phyloP scores from a whole-genome alignment of 2,113 vertebrate species.

The Oxygymnocypris stewartii region DNA sequence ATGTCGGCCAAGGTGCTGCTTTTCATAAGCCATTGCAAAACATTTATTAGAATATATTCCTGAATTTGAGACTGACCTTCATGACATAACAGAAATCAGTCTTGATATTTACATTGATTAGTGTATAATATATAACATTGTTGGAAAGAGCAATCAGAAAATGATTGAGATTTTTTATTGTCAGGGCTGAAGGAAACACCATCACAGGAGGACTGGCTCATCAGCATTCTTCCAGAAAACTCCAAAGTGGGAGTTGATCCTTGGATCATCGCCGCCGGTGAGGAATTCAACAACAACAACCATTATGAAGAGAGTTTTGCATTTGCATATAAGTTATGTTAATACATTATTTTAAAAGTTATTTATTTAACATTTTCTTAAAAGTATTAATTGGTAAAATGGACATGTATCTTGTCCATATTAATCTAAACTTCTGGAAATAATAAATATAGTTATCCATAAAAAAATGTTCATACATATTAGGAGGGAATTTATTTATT shows the following conservation, averaged over 20 bases:
- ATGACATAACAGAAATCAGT: neutral
- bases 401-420: neutral
- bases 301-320: neutral
- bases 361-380: neutral
- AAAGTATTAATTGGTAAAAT: neutral
- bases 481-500: neutral
- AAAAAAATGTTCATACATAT: too few species aligned
- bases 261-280: conserved; percentile 92
- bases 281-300: conserved; percentile 47
- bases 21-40: neutral
- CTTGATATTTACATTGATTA: neutral
- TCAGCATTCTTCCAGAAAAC: conserved; percentile 91
- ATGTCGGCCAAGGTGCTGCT: neutral
- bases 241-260: conserved; percentile 96
- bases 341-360: neutral
- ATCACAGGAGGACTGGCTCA: conserved; percentile 95
- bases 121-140: neutral
- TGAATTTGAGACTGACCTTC: neutral
- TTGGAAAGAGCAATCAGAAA: neutral
- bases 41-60: neutral
- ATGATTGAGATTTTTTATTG: neutral
- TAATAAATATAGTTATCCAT: neutral
- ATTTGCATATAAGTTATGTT: neutral
- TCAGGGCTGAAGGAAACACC: conserved; percentile 94
- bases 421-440: neutral